Base-by-base conservation (phyloP, 2,888 invertebrate species). In the Pristionchus entomophagus region DNA sequence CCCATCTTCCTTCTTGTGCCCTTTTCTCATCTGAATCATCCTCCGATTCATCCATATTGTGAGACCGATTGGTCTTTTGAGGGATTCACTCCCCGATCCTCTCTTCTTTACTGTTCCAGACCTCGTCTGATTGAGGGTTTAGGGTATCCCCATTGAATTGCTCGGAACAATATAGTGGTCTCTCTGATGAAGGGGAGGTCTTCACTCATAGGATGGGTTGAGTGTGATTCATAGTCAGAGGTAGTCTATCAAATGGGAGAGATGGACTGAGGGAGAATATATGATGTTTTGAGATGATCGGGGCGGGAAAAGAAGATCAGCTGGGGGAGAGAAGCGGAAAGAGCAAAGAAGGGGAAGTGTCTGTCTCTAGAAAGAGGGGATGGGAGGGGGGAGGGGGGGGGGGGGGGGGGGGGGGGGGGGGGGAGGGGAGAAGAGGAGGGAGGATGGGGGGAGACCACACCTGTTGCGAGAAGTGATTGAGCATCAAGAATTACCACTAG, bases 361-460 rank as follows among this genome's bases (percentile, higher is more conserved):
- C 19, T 14, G 51, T 29, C 14, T 14, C 12, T 22, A 51, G 49
- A 78, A 51, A 78, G 32, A 53, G 35, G 41, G 29, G 80, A 80
- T 53, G 35, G 35, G 19, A 19, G 12, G 35, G 51, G 77, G 45
- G 45, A 77, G 29, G 45, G 45, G 22, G 45, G 14, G 49, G 22
- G 32, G 38, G 32, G 12, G 29, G n/a, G n/a, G n/a, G n/a, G n/a
- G n/a, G n/a, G n/a, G n/a, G n/a, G n/a, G n/a, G n/a, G n/a, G n/a
- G n/a, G n/a, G n/a, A n/a, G n/a, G n/a, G n/a, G n/a, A n/a, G n/a
- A n/a, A n/a, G n/a, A n/a, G 38, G 77, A 77, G n/a, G 26, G 45
- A 77, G 26, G 41, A 45, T n/a, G 22, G 62, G 29, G 29, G 22
- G 62, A 45, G 80, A 80, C 73, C 73, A 73, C 73, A 41, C 73